Percentiles rank a stretch among this genome's conserved stretches.
phyloP scores from a whole-genome alignment of 1,140 invertebrate genomes.

The Aporrectodea caliginosa region DNA sequence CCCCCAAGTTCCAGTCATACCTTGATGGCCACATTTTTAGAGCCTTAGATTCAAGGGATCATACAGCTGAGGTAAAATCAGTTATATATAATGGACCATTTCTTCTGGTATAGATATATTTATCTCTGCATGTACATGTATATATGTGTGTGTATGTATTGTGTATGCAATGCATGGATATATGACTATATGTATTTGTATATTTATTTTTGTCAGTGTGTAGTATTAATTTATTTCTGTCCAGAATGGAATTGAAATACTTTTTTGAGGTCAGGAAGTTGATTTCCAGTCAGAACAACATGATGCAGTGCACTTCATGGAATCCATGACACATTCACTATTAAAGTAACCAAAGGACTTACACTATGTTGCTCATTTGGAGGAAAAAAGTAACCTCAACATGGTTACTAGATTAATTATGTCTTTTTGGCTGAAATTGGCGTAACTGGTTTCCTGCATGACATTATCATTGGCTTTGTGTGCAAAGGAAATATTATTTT shows the following conservation, averaged over 20 bases:
- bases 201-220: background rate
- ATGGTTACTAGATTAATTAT: no score
- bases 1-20: conserved; percentile 83
- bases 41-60: conserved; percentile 41
- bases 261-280: no score
- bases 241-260: background rate
- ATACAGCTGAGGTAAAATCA: conserved; percentile 28
- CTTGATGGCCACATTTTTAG: conserved; percentile 76
- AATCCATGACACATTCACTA: no score
- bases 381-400: no score
- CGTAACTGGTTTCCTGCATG: no score
- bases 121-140: background rate
- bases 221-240: background rate
- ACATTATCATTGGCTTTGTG: no score
- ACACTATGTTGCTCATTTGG: no score
- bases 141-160: background rate
- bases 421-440: no score
- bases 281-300: no score
- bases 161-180: background rate
- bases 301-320: no score
- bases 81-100: background rate
- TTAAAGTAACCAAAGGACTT: no score
- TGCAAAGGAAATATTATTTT: no score
- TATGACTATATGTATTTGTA: background rate
- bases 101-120: background rate